These are phyloP conservation scores for Liodrosophila aerea DNA, from an alignment of 2,888 invertebrate species.

Conservation along the genomic window DNA sequence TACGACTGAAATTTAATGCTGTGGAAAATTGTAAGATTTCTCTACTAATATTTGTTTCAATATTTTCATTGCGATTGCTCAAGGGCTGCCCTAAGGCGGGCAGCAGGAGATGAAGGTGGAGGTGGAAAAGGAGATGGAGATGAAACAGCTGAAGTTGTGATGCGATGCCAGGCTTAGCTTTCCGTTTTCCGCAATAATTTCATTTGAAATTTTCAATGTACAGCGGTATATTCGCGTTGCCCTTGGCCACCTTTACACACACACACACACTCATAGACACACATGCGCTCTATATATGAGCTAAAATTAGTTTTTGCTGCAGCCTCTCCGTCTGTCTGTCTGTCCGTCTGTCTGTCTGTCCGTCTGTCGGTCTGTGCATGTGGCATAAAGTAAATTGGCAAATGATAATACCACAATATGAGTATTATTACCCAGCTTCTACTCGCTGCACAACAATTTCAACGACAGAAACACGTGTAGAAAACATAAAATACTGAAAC, in stretches of 20 bases:
- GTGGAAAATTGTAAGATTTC: conserved; percentile 50
- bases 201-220: conserved; percentile 48
- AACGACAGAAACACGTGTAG: neutral
- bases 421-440: conserved; percentile 22
- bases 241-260: conserved; percentile 12
- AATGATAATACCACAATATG: conserved; percentile 58
- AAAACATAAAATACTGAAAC: conserved; percentile 34
- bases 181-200: conserved; percentile 14
- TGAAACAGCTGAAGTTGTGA: neutral
- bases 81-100: too few relatives aligned
- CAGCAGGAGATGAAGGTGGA: too few relatives aligned
- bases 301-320: conserved; percentile 48
- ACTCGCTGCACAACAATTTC: neutral
- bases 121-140: too few relatives aligned
- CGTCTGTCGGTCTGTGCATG: conserved; percentile 9
- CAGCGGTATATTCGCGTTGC: conserved; percentile 17
- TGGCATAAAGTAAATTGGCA: conserved; percentile 51
- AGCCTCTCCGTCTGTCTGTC: conserved; percentile 3
- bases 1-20: conserved; percentile 63
- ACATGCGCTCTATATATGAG: conserved; percentile 1
- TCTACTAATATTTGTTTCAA: conserved; percentile 55
- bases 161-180: neutral
- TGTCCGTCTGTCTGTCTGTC: neutral
- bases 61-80: conserved; percentile 28
- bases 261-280: conserved; percentile 14